phyloP scores from a whole-genome alignment of 2,797 vertebrate genomes.

The Danio tinwini region DNA sequence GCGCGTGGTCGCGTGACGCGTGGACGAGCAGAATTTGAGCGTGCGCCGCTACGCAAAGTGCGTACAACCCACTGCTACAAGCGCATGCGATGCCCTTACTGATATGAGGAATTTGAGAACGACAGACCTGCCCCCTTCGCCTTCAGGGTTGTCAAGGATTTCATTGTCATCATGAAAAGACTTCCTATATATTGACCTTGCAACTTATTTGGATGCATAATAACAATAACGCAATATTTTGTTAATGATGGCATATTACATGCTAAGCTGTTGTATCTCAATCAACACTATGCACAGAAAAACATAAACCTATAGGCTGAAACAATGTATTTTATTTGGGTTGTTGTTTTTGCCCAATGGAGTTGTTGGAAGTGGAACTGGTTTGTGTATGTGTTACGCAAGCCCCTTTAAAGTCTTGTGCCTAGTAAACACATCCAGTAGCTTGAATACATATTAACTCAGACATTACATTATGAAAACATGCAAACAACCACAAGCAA shows the following conservation, averaged over 20 bases:
- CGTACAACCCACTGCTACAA: background rate
- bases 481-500: too few species aligned
- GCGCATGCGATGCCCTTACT: conserved; percentile 12
- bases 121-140: conserved; percentile 20
- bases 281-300: background rate
- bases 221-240: background rate
- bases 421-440: conserved; percentile 3
- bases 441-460: background rate
- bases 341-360: background rate
- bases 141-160: conserved; percentile 17
- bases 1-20: conserved; percentile 3
- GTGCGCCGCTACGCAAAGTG: conserved; percentile 39
- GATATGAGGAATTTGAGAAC: conserved; percentile 44
- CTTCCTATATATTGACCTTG: background rate
- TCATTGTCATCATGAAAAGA: background rate
- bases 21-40: conserved; percentile 15
- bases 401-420: background rate
- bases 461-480: background rate
- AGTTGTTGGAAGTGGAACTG: background rate
- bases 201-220: background rate
- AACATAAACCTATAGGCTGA: background rate
- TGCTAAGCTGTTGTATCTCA: background rate
- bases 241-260: background rate
- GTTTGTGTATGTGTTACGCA: conserved; percentile 3
- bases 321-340: too few species aligned